Percentiles rank a stretch among this genome's conserved stretches.
These are phyloP conservation scores for Gila orcuttii DNA, from an alignment of 2,113 vertebrate species.

Conservation along the genomic window DNA sequence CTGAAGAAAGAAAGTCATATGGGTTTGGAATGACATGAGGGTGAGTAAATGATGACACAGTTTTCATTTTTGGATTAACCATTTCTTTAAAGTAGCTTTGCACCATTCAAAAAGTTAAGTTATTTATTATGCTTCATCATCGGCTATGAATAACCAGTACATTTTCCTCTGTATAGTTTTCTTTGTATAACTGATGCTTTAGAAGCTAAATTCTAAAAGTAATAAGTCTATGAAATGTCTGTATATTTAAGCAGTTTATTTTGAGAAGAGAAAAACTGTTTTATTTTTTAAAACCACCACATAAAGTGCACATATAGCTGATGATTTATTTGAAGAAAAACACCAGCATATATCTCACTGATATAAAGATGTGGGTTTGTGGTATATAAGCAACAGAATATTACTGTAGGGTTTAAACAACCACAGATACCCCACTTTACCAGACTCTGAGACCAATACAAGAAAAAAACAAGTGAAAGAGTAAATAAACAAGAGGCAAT, in stretches of 20 bases:
- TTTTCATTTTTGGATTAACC: neutral
- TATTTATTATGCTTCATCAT: neutral
- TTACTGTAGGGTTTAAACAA: constrained; percentile 10
- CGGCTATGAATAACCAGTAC: neutral
- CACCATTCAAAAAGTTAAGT: neutral
- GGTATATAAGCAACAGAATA: neutral
- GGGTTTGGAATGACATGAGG: neutral
- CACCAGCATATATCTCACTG: constrained; percentile 14
- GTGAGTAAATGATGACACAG: neutral
- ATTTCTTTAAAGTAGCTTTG: constrained; percentile 1
- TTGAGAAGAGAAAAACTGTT: neutral
- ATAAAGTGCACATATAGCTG: neutral
- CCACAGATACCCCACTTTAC: constrained; percentile 4
- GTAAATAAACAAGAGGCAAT: constrained; percentile 33
- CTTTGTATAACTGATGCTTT: neutral
- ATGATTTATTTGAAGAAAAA: neutral
- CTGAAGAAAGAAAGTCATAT: neutral
- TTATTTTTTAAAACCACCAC: neutral
- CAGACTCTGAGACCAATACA: neutral
- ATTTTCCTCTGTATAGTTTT: neutral
- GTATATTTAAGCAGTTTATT: neutral
- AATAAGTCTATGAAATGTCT: neutral
- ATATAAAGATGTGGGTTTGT: constrained; percentile 26
- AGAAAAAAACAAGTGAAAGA: neutral
- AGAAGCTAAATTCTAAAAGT: neutral